Percentiles rank a stretch among this genome's conserved stretches.
Conservation (phyloP, 2,113 vertebrate genomes). For the Epinephelus fuscoguttatus region DNA sequence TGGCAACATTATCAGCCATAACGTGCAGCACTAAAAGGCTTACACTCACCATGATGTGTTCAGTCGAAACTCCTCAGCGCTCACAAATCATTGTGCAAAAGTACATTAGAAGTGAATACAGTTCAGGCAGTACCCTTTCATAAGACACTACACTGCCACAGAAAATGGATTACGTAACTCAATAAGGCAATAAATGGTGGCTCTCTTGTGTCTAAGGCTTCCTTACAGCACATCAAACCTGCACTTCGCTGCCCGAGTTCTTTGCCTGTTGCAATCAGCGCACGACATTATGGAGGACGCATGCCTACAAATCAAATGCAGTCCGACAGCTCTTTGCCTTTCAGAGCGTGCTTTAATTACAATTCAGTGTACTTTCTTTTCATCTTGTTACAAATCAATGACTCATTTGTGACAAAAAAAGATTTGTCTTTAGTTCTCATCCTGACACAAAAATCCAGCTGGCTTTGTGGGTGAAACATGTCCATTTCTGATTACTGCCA, state of each 20-base stretch:
- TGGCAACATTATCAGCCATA: neutral
- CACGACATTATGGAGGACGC: constrained; percentile 30
- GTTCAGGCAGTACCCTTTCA: neutral
- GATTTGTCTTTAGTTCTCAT: constrained; percentile 32
- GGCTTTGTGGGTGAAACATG: too few relatives aligned
- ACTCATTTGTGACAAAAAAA: constrained; percentile 26
- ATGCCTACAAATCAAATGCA: constrained; percentile 38
- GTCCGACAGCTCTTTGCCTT: constrained; percentile 39
- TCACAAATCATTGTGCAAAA: neutral
- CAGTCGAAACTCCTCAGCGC: neutral
- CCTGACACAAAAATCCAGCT: constrained; percentile 26
- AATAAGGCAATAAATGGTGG: neutral
- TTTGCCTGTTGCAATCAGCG: constrained; percentile 13
- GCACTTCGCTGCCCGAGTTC: neutral
- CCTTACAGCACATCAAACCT: constrained; percentile 8
- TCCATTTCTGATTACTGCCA: too few relatives aligned
- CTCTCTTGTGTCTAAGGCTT: neutral
- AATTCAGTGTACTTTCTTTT: constrained; percentile 31
- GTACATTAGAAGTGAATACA: neutral
- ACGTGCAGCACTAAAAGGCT: neutral
- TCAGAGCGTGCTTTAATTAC: constrained; percentile 41
- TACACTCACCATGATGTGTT: neutral
- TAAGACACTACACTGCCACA: constrained; percentile 5
- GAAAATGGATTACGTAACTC: constrained; percentile 15
- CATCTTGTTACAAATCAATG: constrained; percentile 42